phyloP scores from a whole-genome alignment of 2,113 vertebrate species.

The Chaetops frenatus region DNA sequence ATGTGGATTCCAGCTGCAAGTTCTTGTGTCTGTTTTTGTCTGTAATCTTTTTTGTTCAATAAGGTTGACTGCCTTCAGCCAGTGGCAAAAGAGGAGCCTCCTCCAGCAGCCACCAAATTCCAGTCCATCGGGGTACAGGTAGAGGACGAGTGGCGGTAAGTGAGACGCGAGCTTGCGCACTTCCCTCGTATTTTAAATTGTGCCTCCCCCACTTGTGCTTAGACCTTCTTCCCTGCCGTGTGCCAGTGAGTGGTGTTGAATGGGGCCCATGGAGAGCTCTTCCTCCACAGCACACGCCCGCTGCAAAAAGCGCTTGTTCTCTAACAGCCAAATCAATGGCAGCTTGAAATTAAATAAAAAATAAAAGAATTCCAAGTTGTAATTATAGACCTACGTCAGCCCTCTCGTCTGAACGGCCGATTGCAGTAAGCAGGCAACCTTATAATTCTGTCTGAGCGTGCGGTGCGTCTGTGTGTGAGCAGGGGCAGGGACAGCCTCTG shows the following conservation, averaged over 20 bases:
- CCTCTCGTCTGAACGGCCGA: constrained; percentile 45
- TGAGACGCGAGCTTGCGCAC: constrained; percentile 55
- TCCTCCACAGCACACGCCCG: not conserved
- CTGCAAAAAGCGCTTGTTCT: constrained; percentile 39
- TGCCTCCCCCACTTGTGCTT: not conserved
- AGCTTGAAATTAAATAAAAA: not conserved
- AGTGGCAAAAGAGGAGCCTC: constrained; percentile 89
- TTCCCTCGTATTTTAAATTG: constrained; percentile 28
- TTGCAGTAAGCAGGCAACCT: constrained; percentile 77
- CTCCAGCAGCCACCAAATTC: constrained; percentile 89
- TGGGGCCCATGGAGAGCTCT: constrained; percentile 6
- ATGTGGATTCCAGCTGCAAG: constrained; percentile 70
- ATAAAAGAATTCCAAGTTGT: not conserved
- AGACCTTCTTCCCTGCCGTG: not conserved
- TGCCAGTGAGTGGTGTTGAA: not conserved
- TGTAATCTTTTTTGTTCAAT: constrained; percentile 63
- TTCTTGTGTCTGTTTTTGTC: constrained; percentile 73
- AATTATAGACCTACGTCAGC: constrained; percentile 7
- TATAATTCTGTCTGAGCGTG: constrained; percentile 61
- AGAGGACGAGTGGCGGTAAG: constrained; percentile 99
- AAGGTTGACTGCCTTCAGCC: constrained; percentile 98
- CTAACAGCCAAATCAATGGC: constrained; percentile 3
- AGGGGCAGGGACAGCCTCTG: constrained; percentile 33
- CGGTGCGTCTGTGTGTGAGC: constrained; percentile 46
- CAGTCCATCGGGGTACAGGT: constrained; percentile 99